phyloP scores from a whole-genome alignment of 1,140 invertebrate species.

The Formica exsecta region DNA sequence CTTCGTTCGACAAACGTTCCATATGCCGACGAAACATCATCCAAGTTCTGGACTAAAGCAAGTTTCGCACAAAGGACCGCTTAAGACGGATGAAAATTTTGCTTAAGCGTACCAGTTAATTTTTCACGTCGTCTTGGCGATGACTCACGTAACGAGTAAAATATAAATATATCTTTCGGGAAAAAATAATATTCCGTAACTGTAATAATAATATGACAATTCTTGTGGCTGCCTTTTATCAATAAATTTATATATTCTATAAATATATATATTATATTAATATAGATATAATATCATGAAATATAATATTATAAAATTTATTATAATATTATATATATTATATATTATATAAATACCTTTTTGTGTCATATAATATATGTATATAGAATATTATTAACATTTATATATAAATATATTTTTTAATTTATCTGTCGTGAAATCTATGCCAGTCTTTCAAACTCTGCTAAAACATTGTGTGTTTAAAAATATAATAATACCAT shows the following conservation, averaged over 20 bases:
- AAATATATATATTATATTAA: too few species aligned
- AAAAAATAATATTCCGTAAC: background rate
- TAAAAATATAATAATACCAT: conserved; percentile 38
- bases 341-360: too few species aligned
- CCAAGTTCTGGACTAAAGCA: conserved; percentile 17
- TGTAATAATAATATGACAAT: background rate
- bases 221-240: background rate
- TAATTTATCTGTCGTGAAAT: background rate
- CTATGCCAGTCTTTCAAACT: background rate
- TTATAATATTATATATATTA: background rate
- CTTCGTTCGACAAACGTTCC: conserved; percentile 63
- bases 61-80: conserved; percentile 19
- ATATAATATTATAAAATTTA: background rate
- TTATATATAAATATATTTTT: background rate
- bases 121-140: background rate
- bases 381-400: too few species aligned
- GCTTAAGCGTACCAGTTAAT: conserved; percentile 1
- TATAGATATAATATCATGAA: background rate
- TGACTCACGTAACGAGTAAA: background rate
- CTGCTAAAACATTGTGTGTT: conserved; percentile 2
- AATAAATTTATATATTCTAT: background rate
- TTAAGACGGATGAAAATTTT: conserved; percentile 10
- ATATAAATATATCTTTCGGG: background rate
- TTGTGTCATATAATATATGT: too few species aligned
- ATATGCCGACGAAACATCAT: conserved; percentile 36